Percentiles rank a stretch among this genome's conserved stretches.
Conservation (phyloP, 2,797 vertebrate genomes). For the Jordanella pulchra region DNA sequence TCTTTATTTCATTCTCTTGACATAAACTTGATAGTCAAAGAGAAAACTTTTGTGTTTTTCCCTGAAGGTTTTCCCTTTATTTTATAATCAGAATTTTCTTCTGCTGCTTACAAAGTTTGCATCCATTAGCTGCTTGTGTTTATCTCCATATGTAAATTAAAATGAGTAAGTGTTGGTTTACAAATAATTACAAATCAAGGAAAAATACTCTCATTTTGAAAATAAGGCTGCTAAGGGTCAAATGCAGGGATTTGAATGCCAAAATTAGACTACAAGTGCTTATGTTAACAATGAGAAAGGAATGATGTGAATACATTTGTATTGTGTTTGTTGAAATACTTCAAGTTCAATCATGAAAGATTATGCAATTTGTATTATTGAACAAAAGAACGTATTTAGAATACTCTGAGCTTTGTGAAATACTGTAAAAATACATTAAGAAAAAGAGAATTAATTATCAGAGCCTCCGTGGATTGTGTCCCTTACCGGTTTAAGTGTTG, state of each 20-base stretch:
- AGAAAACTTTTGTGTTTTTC: constrained; percentile 18
- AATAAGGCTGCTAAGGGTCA: constrained; percentile 14
- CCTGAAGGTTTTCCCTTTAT: constrained; percentile 29
- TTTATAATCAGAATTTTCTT: constrained; percentile 37
- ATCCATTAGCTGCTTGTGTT: constrained; percentile 13
- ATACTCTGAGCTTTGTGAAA: constrained; percentile 24
- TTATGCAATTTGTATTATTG: constrained; percentile 39
- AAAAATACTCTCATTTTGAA: constrained; percentile 28
- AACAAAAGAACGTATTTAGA: constrained; percentile 31
- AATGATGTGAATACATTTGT: constrained; percentile 64
- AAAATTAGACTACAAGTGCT: constrained; percentile 33
- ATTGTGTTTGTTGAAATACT: constrained; percentile 53
- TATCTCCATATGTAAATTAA: constrained; percentile 6
- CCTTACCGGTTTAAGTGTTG: constrained; percentile 22
- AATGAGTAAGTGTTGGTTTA: constrained; percentile 18
- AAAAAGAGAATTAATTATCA: constrained; percentile 52
- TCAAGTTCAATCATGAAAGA: constrained; percentile 48
- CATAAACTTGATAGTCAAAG: constrained; percentile 29
- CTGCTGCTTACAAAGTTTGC: not conserved
- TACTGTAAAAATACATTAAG: constrained; percentile 16
- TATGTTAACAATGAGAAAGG: constrained; percentile 42
- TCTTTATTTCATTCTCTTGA: constrained; percentile 43
- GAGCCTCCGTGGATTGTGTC: constrained; percentile 21
- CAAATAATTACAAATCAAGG: constrained; percentile 27
- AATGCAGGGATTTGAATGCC: constrained; percentile 1